Evolutionary conservation across 2,113 vertebrate species (phyloP).

Genomic region (Tetrao urogallus): DNA sequence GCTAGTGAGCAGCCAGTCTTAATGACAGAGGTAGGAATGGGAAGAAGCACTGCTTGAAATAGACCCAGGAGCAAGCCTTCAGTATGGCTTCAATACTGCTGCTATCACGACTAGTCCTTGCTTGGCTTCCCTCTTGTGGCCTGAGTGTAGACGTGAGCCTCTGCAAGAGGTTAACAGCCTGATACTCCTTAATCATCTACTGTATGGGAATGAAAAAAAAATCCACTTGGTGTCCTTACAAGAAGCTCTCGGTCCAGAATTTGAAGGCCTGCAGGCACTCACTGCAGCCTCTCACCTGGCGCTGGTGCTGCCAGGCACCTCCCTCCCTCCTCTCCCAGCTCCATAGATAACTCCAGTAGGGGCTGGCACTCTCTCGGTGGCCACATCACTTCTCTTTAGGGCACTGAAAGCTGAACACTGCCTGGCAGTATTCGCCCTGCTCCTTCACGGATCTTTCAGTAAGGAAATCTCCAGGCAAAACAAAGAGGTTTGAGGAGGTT

Average conservation of each 20-base stretch:
- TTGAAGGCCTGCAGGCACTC: neutral
- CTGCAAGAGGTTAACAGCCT: neutral
- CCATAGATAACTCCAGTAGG: neutral
- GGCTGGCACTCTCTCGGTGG: neutral
- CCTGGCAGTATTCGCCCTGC: neutral
- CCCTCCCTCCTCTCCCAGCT: neutral
- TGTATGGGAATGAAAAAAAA: neutral
- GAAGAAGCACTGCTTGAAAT: neutral
- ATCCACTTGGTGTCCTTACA: neutral
- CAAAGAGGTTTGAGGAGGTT: neutral
- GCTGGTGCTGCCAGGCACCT: neutral
- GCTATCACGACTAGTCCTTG: neutral
- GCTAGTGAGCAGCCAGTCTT: neutral
- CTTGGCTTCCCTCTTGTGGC: neutral
- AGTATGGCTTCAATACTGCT: neutral
- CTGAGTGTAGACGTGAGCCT: accelerated
- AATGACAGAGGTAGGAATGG: neutral
- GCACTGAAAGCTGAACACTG: neutral
- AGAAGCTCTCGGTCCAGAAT: neutral
- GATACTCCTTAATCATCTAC: neutral
- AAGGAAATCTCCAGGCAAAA: conserved; percentile 25
- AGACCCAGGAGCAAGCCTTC: neutral
- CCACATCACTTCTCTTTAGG: conserved; percentile 17
- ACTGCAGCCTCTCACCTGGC: neutral
- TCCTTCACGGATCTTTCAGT: neutral